A percentile compares a stretch with the other conserved stretches of the same genome.
Conservation (phyloP, 2,888 invertebrate species). For the Eilema depressum region DNA sequence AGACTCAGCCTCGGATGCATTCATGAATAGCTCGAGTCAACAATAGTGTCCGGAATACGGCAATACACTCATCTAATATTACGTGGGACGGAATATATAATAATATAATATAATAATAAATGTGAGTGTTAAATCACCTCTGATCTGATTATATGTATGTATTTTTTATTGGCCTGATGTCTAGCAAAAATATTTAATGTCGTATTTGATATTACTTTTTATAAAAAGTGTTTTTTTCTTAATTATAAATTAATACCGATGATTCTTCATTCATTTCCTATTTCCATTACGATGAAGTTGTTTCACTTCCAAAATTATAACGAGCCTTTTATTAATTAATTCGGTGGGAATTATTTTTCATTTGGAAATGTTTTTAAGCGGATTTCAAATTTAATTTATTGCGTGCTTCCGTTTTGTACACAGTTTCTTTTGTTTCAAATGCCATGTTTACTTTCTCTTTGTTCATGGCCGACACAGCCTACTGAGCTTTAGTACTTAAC, state of each 20-base stretch:
- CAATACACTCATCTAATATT: too few species aligned
- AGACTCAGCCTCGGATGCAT: too few species aligned
- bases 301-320: neutral
- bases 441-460: neutral
- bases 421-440: neutral
- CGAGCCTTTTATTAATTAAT: neutral
- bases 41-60: too few species aligned
- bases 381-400: constrained; percentile 4
- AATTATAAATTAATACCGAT: neutral
- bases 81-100: too few species aligned
- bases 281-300: neutral
- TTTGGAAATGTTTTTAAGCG: neutral
- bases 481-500: neutral
- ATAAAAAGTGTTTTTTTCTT: neutral
- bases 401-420: neutral
- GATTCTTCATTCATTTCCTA: neutral
- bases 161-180: too few species aligned
- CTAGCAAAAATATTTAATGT: too few species aligned
- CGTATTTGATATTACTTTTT: neutral
- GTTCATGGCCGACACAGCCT: neutral
- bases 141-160: too few species aligned
- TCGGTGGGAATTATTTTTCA: neutral
- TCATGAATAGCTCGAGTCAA: too few species aligned
- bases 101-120: too few species aligned
- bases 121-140: too few species aligned